Percentiles rank a stretch among this genome's conserved stretches.
Evolutionary conservation across 1,140 invertebrate species (phyloP).

Genomic region (Popillia japonica): DNA sequence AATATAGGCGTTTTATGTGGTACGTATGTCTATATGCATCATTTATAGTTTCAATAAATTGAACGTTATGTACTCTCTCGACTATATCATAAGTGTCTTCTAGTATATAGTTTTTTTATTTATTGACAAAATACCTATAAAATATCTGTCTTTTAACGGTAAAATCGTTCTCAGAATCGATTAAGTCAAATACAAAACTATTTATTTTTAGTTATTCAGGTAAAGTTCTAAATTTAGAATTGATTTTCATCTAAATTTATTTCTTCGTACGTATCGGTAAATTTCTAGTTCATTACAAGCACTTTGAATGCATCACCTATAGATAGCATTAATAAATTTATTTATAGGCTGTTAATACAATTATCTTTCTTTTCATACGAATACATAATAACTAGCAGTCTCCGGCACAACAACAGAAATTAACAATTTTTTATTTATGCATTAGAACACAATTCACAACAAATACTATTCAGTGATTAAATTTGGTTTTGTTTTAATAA

Average conservation of each 20-base stretch:
- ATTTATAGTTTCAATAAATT: slow-evolving; percentile 1
- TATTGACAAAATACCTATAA: slow-evolving; percentile 29
- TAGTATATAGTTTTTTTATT: background rate
- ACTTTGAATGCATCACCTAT: slow-evolving; percentile 41
- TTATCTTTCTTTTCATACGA: background rate
- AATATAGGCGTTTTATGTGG: background rate
- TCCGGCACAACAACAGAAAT: slow-evolving; percentile 1
- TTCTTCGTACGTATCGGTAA: slow-evolving; percentile 21
- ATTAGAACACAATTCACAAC: background rate
- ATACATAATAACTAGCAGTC: background rate
- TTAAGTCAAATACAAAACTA: slow-evolving; percentile 28
- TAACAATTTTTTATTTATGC: too few species aligned
- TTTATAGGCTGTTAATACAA: slow-evolving; percentile 29
- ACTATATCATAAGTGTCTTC: slow-evolving; percentile 3
- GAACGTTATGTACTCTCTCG: background rate
- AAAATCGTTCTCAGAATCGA: background rate
- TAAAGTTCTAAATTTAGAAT: slow-evolving; percentile 32
- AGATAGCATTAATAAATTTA: slow-evolving; percentile 28
- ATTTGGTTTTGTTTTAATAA: slow-evolving; percentile 22
- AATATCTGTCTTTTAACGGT: background rate
- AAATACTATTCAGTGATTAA: slow-evolving; percentile 5
- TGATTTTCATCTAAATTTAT: slow-evolving; percentile 15
- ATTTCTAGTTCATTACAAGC: slow-evolving; percentile 33
- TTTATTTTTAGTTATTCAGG: slow-evolving; percentile 7
- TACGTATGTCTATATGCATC: background rate